Conservation (phyloP, 2,888 invertebrate genomes). For the Chymomyza fuscimana region DNA sequence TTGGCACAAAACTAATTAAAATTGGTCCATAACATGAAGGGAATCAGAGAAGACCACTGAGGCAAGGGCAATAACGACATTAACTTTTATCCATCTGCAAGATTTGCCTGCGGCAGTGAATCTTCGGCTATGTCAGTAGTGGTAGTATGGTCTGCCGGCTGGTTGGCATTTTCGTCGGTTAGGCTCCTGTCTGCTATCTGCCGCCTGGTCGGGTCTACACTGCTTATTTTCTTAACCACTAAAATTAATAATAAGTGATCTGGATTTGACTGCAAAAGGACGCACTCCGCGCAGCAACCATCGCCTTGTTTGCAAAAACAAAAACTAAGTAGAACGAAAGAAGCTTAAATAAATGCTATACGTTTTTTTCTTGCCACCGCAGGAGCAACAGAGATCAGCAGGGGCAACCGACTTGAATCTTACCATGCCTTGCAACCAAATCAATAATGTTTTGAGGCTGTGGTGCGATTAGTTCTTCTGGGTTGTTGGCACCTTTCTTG, state of each 20-base stretch:
- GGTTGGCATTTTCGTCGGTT: slow-evolving; percentile 4
- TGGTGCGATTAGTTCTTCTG: slow-evolving; percentile 44
- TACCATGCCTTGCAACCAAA: slow-evolving; percentile 49
- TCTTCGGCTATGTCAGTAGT: slow-evolving; percentile 46
- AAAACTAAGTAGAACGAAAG: slow-evolving; percentile 41
- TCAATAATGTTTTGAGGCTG: slow-evolving; percentile 72
- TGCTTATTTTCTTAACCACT: slow-evolving; percentile 75
- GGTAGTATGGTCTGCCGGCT: background rate
- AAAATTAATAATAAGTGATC: slow-evolving; percentile 79
- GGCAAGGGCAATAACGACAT: slow-evolving; percentile 1
- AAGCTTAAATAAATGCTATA: slow-evolving; percentile 73
- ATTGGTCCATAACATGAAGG: slow-evolving; percentile 74
- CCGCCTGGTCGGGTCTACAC: slow-evolving; percentile 10
- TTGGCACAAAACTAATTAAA: slow-evolving; percentile 78
- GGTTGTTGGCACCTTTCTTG: slow-evolving; percentile 78
- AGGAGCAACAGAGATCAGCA: slow-evolving; percentile 54
- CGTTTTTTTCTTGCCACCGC: slow-evolving; percentile 68
- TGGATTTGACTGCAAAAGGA: slow-evolving; percentile 56
- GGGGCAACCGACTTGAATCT: background rate
- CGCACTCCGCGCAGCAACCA: background rate
- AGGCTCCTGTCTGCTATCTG: background rate
- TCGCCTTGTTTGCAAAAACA: background rate
- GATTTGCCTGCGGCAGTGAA: slow-evolving; percentile 62
- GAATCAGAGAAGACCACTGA: slow-evolving; percentile 15
- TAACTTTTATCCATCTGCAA: slow-evolving; percentile 64